Conservation (phyloP, 2,797 vertebrate species). For the Knipowitschia caucasica region DNA sequence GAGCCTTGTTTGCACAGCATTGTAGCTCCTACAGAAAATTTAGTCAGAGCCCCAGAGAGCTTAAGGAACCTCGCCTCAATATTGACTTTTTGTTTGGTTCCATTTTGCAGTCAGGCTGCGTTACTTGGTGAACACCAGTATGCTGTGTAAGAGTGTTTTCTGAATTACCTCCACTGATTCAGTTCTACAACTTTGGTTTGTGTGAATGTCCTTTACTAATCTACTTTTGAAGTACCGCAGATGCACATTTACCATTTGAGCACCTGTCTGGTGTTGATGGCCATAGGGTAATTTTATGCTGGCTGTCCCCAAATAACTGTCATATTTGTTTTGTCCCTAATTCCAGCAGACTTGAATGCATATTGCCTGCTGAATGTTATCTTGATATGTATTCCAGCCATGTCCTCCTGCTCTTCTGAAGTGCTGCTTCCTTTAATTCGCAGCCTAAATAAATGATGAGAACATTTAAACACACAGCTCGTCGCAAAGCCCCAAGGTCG, state of each 20-base stretch:
- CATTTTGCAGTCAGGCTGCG: constrained; percentile 65
- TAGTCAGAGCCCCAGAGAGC: constrained; percentile 62
- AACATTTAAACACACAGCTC: constrained; percentile 98
- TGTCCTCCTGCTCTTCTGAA: constrained; percentile 78
- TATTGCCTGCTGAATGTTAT: constrained; percentile 11
- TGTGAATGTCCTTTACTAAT: constrained; percentile 51
- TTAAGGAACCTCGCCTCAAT: constrained; percentile 62
- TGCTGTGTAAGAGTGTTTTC: constrained; percentile 60
- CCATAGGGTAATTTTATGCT: too few relatives aligned
- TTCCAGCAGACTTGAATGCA: constrained; percentile 55
- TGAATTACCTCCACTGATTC: constrained; percentile 61
- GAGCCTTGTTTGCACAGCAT: constrained; percentile 59
- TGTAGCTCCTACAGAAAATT: constrained; percentile 62
- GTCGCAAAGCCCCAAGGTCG: constrained; percentile 91
- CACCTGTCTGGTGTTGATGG: background rate
- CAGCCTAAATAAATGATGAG: constrained; percentile 99
- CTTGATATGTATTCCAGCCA: constrained; percentile 86
- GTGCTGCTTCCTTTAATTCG: constrained; percentile 95
- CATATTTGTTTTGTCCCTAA: constrained; percentile 20
- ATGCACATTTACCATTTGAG: background rate
- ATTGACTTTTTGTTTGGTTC: constrained; percentile 73
- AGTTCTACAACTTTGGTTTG: constrained; percentile 62
- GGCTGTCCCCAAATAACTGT: background rate
- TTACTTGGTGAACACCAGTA: constrained; percentile 46
- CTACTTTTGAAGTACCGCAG: constrained; percentile 54